Conservation (phyloP, 30 jellyfish, hydroid and myxozoan genomes). For the Chironex yamaguchii region DNA sequence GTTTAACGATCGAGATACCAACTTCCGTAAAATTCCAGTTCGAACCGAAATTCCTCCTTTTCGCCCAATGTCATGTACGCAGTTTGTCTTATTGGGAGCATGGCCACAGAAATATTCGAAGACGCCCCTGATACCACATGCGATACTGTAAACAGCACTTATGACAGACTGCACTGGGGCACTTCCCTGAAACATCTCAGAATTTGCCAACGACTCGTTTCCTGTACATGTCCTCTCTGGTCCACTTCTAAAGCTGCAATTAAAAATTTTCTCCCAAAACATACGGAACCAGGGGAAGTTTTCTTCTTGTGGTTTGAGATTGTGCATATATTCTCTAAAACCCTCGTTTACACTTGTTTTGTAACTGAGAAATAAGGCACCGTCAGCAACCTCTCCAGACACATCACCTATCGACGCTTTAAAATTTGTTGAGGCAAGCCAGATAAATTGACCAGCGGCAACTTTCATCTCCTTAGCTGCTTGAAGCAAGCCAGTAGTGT, state of each 20-base stretch:
- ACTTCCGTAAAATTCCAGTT: not conserved
- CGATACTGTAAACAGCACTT: constrained; percentile 23
- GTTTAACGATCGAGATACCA: not conserved
- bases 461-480: constrained; percentile 24
- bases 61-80: not conserved
- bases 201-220: constrained; percentile 1
- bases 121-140: constrained; percentile 5
- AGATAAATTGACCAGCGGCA: not conserved
- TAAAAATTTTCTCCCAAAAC: constrained; percentile 69
- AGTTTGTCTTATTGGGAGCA: not conserved
- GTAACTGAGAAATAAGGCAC: constrained; percentile 31
- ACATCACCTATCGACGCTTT: constrained; percentile 3
- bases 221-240: constrained; percentile 21
- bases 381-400: constrained; percentile 46
- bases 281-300: constrained; percentile 73
- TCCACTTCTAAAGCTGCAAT: constrained; percentile 21
- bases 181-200: not conserved
- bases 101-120: no score
- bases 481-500: constrained; percentile 51
- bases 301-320: constrained; percentile 5
- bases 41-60: not conserved
- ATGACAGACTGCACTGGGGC: not conserved
- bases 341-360: constrained; percentile 36
- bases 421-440: not conserved
- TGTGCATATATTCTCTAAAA: constrained; percentile 43